Evolutionary conservation across 2,888 invertebrate genomes (phyloP).

Genomic region (Habroteleia sp.): DNA sequence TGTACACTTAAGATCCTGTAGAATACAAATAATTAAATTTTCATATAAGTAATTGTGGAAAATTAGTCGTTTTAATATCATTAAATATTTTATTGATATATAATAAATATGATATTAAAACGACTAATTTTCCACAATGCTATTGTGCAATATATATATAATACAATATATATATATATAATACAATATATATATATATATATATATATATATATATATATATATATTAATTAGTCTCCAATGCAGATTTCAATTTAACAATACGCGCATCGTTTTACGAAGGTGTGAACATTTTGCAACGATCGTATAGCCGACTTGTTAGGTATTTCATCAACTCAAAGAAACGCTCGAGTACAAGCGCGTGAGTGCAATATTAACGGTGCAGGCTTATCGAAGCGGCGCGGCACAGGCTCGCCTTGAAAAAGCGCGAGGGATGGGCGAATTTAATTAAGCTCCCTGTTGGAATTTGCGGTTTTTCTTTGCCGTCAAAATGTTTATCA

Average conservation of each 20-base stretch:
- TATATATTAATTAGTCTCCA: conserved; percentile 41
- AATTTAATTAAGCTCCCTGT: conserved; percentile 53
- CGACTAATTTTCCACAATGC: too few relatives aligned
- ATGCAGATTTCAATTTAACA: conserved; percentile 15
- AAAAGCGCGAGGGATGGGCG: conserved; percentile 35
- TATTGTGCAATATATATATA: too few relatives aligned
- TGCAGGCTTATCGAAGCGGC: conserved; percentile 49
- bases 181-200: too few relatives aligned
- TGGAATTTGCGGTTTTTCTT: conserved; percentile 47
- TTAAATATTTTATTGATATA: too few relatives aligned
- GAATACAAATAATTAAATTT: too few relatives aligned
- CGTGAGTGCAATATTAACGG: conserved; percentile 37
- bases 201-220: too few relatives aligned
- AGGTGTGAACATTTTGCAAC: conserved; percentile 39
- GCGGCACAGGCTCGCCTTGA: conserved; percentile 21
- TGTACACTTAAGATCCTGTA: too few relatives aligned
- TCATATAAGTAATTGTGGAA: too few relatives aligned
- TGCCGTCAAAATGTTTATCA: conserved; percentile 54
- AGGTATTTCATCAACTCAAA: conserved; percentile 52
- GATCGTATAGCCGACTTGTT: conserved; percentile 33
- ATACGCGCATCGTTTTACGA: conserved; percentile 21
- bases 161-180: too few relatives aligned
- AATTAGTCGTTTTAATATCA: too few relatives aligned
- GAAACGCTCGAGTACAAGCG: conserved; percentile 31
- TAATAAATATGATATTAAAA: too few relatives aligned